Base-by-base conservation (phyloP, 2,888 invertebrate species). In the Callyntrura guangdongensis region DNA sequence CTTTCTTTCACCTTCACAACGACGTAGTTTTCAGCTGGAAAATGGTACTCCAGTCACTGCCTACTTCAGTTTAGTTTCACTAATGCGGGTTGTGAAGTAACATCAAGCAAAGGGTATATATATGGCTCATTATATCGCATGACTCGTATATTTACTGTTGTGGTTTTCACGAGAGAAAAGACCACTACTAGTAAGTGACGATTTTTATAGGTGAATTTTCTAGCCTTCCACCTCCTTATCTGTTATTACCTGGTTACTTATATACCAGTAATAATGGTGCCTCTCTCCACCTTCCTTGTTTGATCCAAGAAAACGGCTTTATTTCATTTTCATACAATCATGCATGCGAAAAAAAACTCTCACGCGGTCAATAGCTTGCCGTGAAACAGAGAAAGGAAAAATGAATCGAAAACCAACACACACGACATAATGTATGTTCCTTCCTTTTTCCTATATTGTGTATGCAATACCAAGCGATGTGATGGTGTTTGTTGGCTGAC, bases 361-460 rank as follows among this genome's bases (percentile, higher is more conserved):
- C 86, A 87, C 79, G 82, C 88, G 67, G 88, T 88, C 88, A 82
- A 82, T 88, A 82, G 20, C 67, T 67, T 12, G 20, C 36, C 36
- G 36, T 36, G 67, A 67, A 1, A 25, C 36, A 25, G 14, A 59
- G 67, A 67, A 67, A 27, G 6, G 36, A 6, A 67, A 67, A 67
- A 36, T 1, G 27, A 20, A 67, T 53, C 8, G 53, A 56, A 56
- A 79, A 79, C 53, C 56, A 56, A 56, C 36, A 36, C 6, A 56
- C 77, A 79, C 9, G 56, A n/a, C 36, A 36, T 36, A 36, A 36
- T 36, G 6, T 36, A 79, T 56, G 74, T 77, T 56, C 25, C 59
- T 59, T 59, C n/a, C 6, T 6, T 17, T 79, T 27, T 49, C 20
- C 56, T 53, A 12, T 27, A 25, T 47, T n/a, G 22, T 72, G 67